A percentile compares a stretch with the other conserved stretches of the same genome.
phyloP scores from a whole-genome alignment of 2,113 vertebrate species.

The Siphamia tubifer region DNA sequence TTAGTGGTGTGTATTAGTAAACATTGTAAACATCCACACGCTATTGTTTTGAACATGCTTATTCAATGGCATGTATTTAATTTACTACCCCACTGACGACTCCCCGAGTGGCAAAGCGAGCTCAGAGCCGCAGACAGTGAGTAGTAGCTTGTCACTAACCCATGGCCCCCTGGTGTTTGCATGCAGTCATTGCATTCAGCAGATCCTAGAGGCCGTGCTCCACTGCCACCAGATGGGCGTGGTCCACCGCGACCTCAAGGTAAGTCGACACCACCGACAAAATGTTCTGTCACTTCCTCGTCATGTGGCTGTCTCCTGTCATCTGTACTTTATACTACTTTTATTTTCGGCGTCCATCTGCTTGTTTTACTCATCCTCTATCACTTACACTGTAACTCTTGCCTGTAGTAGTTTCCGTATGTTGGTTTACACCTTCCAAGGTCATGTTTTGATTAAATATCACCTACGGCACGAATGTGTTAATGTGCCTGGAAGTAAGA shows the following conservation, averaged over 20 bases:
- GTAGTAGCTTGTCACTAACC: constrained; percentile 88
- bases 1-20: background rate
- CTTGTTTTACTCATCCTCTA: background rate
- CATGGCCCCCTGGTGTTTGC: constrained; percentile 93
- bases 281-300: background rate
- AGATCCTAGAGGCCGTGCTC: constrained; percentile 98
- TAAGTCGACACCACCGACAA: constrained; percentile 77
- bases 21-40: too few species aligned
- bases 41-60: too few species aligned
- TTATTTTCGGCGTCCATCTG: too few species aligned
- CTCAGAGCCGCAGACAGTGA: constrained; percentile 74
- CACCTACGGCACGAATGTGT: background rate
- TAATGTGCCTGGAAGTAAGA: background rate
- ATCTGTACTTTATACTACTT: background rate
- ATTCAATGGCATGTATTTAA: too few species aligned
- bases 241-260: constrained; percentile 98
- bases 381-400: background rate
- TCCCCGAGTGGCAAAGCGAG: constrained; percentile 76
- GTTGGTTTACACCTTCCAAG: background rate
- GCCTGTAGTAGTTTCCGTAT: background rate
- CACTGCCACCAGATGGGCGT: constrained; percentile 99
- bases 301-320: background rate
- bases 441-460: too few species aligned
- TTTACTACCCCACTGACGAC: too few species aligned
- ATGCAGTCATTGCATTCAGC: constrained; percentile 99